Base-by-base conservation (phyloP, 1,140 invertebrate species). In the Drosophila cardini region DNA sequence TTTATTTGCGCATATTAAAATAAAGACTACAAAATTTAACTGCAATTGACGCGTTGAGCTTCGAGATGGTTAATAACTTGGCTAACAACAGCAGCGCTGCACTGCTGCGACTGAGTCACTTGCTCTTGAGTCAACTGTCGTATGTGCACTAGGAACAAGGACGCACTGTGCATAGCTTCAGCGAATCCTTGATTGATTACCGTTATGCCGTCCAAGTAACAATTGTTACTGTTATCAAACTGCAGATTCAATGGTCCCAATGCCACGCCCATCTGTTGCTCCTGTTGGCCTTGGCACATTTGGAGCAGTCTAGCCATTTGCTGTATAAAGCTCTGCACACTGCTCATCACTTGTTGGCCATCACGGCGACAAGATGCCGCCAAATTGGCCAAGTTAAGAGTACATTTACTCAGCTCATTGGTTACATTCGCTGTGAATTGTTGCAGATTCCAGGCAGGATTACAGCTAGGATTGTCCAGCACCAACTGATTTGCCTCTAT, bases 351-450 rank as follows among this genome's bases (percentile, higher is more conserved):
- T 43, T 72, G 18, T 15, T 78, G 55, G 2, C 67, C 65, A 21
- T 84, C 71, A 2, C 5, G 7, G 2, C 80, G 60, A 45, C 74
- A 80, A 6, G 55, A 15, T 7, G 50, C 34, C 7, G 80, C 30
- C 5, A 67, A 36, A 2, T 8, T 50, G 10, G 13, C 34, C 60
- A 90, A 32, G 10, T 32, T 30, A 1, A 18, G 10, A 0, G 72
- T 83, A 34, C 86, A 90, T 13, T 8, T 55, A 13, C 48, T 56
- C 8, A 90, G 50, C 34, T 78, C 65, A 6, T 46, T 13, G 16
- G 68, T 86, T 2, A 86, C 74, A 48, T 86, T 86, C n/a, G 58
- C 60, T 32, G 76, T 86, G 34, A 90, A 71, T 6, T 65, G 72
- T 4, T 81, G 72, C 32, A 90, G 36, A 58, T 74, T 81, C 80